Conservation (phyloP, 2,113 vertebrate genomes). For the Addax nasomaculatus region DNA sequence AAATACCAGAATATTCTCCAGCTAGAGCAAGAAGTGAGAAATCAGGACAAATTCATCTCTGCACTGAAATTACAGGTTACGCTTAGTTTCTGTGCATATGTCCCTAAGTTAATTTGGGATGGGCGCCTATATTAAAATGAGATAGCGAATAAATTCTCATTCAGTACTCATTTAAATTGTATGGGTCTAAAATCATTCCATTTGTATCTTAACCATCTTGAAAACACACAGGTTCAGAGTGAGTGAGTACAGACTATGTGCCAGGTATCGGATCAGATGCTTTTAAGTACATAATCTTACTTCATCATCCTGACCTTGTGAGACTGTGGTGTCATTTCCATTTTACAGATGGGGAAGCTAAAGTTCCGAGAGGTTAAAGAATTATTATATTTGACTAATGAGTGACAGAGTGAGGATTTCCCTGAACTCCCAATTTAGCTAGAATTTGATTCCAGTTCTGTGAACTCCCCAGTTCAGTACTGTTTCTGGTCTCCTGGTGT, state of each 20-base stretch:
- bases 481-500: not conserved
- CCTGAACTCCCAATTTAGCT: not conserved
- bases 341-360: not conserved
- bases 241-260: not conserved
- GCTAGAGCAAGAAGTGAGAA: constrained; percentile 70
- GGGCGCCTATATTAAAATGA: constrained; percentile 36
- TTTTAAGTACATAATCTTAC: not conserved
- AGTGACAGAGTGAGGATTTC: not conserved
- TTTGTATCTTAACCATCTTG: constrained; percentile 29
- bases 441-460: not conserved
- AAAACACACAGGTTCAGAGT: not conserved
- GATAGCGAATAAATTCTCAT: constrained; percentile 18
- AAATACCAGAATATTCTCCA: constrained; percentile 69
- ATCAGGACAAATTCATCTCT: constrained; percentile 73
- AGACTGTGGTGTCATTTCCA: not conserved
- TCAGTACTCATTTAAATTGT: constrained; percentile 11
- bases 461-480: not conserved
- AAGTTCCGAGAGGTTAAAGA: constrained; percentile 14
- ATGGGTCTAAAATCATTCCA: constrained; percentile 10
- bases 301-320: not conserved
- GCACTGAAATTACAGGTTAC: constrained; percentile 72
- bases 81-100: constrained; percentile 43
- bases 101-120: constrained; percentile 24
- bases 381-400: not conserved
- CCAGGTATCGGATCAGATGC: not conserved